phyloP scores from a whole-genome alignment of 1,140 invertebrate species.

The Matsumurasca onukii region DNA sequence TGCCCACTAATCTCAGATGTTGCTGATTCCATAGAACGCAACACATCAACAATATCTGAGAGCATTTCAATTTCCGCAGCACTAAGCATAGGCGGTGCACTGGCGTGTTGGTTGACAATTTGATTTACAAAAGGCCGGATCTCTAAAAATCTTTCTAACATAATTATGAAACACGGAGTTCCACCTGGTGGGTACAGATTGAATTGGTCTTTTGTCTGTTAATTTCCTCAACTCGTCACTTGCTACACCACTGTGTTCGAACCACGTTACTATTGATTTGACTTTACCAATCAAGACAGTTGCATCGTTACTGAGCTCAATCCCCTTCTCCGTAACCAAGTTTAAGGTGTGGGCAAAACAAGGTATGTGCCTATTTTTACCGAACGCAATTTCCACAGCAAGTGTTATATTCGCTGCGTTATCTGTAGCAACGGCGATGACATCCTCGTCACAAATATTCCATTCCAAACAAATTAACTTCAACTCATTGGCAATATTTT shows the following conservation, averaged over 20 bases:
- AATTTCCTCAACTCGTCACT: constrained; percentile 44
- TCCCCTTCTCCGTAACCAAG: constrained; percentile 48
- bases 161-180: constrained; percentile 44
- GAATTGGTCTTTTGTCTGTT: constrained; percentile 37
- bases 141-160: constrained; percentile 36
- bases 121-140: constrained; percentile 26
- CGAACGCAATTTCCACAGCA: constrained; percentile 45
- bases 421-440: constrained; percentile 48
- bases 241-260: constrained; percentile 47
- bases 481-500: constrained; percentile 38
- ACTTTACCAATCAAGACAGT: constrained; percentile 39
- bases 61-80: constrained; percentile 4
- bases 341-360: constrained; percentile 50
- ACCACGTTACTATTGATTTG: constrained; percentile 46
- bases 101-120: constrained; percentile 8
- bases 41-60: constrained; percentile 1
- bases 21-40: neutral
- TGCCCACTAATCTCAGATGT: no score
- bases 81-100: constrained; percentile 15
- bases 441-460: constrained; percentile 45
- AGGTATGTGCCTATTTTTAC: constrained; percentile 45
- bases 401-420: constrained; percentile 49
- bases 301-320: constrained; percentile 30
- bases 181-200: constrained; percentile 40
- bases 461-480: constrained; percentile 44